Conservation (phyloP, 2,113 vertebrate species). For the Silurus glanis region DNA sequence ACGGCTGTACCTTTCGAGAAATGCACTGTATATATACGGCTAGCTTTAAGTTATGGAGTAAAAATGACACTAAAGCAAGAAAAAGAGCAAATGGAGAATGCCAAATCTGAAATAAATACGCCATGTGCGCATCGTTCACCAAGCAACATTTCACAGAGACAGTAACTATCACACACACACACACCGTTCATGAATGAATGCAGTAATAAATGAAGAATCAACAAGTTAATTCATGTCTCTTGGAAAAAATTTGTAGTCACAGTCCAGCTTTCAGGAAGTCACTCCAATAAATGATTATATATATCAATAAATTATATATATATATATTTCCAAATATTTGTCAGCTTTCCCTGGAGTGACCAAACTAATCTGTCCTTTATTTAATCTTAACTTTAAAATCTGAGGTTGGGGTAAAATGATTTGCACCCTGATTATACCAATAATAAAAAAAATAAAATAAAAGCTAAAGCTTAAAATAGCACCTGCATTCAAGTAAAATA, state of each 20-base stretch:
- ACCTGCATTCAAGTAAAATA: constrained; percentile 19
- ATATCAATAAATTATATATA: no score
- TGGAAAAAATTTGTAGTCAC: background rate
- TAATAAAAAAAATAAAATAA: background rate
- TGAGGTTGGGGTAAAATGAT: constrained; percentile 6
- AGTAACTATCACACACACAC: constrained; percentile 23
- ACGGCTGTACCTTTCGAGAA: constrained; percentile 53
- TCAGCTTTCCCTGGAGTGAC: constrained; percentile 13
- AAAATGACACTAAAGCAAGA: constrained; percentile 37
- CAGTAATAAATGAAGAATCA: background rate
- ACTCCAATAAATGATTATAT: background rate
- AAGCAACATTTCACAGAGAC: background rate
- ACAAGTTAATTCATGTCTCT: background rate
- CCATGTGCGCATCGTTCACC: constrained; percentile 19
- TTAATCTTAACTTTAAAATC: background rate
- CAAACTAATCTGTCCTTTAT: background rate
- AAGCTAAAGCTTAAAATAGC: constrained; percentile 29
- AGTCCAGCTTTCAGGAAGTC: background rate
- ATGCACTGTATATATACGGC: constrained; percentile 57
- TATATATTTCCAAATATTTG: background rate
- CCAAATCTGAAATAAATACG: constrained; percentile 44
- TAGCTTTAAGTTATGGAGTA: constrained; percentile 53
- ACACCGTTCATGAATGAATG: background rate
- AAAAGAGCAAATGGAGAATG: constrained; percentile 44
- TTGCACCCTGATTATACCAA: constrained; percentile 7